These are phyloP conservation scores for Diprion similis DNA, from an alignment of 1,140 invertebrate species.

Conservation along the genomic window DNA sequence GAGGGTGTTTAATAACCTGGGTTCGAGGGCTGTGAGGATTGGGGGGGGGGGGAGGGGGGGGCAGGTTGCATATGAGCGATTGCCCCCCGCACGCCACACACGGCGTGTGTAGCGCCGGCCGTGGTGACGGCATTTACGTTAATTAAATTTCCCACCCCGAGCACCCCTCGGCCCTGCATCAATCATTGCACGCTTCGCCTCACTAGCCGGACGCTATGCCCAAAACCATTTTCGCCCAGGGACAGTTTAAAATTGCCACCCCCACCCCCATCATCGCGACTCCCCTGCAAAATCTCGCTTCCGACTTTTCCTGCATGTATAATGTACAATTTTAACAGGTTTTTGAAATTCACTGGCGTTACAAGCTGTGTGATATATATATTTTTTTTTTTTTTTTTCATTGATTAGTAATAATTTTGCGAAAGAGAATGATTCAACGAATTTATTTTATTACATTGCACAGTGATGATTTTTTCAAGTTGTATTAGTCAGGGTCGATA, in stretches of 20 bases:
- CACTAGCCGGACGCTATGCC: conserved; percentile 42
- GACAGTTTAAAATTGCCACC: conserved; percentile 44
- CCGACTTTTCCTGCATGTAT: no score
- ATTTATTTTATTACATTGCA: no score
- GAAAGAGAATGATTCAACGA: no score
- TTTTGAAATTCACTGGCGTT: no score
- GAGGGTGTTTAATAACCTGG: conserved; percentile 46
- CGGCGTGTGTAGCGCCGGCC: conserved; percentile 42
- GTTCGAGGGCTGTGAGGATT: conserved; percentile 26
- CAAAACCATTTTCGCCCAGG: conserved; percentile 27
- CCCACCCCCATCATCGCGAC: conserved; percentile 8
- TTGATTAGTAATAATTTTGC: no score
- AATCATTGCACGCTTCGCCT: conserved; percentile 53
- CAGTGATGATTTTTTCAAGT: no score
- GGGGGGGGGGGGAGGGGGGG: conserved; percentile 28
- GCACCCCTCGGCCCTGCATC: conserved; percentile 42
- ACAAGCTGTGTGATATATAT: no score
- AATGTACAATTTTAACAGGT: no score
- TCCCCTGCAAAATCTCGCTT: no score
- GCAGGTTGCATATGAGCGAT: conserved; percentile 60
- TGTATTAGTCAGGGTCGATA: no score
- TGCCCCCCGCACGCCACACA: conserved; percentile 40
- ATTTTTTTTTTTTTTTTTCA: no score
- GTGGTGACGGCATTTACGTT: conserved; percentile 60
- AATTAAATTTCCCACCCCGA: conserved; percentile 58